Conservation (phyloP, 2,888 invertebrate species). For the Entomobrya proxima region DNA sequence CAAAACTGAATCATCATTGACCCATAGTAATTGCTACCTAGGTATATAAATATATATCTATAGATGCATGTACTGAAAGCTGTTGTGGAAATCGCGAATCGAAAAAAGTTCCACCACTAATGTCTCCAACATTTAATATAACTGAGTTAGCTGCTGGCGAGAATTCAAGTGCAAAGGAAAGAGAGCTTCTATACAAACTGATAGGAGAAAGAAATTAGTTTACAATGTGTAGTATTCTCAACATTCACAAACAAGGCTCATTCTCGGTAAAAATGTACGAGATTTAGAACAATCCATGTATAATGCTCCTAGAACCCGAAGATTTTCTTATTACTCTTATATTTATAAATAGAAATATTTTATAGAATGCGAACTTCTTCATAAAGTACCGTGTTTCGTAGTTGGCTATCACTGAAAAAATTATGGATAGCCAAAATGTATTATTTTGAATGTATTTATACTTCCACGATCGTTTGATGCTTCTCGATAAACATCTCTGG, state of each 20-base stretch:
- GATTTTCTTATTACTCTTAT: not conserved
- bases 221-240: constrained; percentile 8
- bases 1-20: too few species aligned
- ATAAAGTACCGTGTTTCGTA: constrained; percentile 34
- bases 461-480: not conserved
- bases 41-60: not conserved
- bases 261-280: not conserved
- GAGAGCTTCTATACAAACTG: constrained; percentile 54
- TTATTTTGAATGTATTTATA: not conserved
- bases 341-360: not conserved
- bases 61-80: not conserved
- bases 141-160: constrained; percentile 53
- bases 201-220: constrained; percentile 4
- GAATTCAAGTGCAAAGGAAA: constrained; percentile 46
- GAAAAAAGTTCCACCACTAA: not conserved
- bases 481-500: not conserved
- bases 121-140: not conserved
- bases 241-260: not conserved
- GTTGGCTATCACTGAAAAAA: not conserved
- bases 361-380: not conserved
- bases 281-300: not conserved
- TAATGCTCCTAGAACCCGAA: not conserved
- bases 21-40: not conserved
- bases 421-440: constrained; percentile 29
- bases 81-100: not conserved